Conservation (phyloP, 2,797 vertebrate genomes). For the Parauchenoglanis punctatus region DNA sequence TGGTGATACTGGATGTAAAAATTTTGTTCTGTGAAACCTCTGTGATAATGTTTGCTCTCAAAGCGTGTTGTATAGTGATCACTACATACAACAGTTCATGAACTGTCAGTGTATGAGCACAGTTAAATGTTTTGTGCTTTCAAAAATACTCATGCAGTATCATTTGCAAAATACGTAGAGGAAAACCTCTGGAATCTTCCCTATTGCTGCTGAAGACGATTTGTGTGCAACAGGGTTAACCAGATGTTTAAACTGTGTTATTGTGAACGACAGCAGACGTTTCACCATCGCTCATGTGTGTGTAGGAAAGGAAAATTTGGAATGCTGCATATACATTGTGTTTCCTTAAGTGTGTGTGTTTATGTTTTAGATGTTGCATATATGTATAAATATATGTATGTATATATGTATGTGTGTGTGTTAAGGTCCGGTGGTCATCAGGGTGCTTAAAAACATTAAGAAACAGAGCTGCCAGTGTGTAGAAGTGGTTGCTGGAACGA, state of each 20-base stretch:
- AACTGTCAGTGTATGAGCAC: not conserved
- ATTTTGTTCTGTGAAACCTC: not conserved
- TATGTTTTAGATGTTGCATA: not conserved
- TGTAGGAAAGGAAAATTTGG: not conserved
- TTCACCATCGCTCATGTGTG: not conserved
- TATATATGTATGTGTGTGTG: not conserved
- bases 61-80: not conserved
- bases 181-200: conserved; percentile 34
- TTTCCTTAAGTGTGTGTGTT: conserved; percentile 37
- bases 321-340: not conserved
- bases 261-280: conserved; percentile 14
- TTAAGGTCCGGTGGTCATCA: conserved; percentile 10
- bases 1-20: not conserved
- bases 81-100: not conserved
- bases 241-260: conserved; percentile 40
- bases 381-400: not conserved
- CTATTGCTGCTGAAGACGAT: not conserved
- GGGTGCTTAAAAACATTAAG: conserved; percentile 10
- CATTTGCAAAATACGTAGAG: conserved; percentile 12
- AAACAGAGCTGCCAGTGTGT: conserved; percentile 10
- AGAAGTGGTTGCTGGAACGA: not conserved
- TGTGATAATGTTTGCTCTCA: not conserved
- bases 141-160: not conserved
- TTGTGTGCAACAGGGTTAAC: conserved; percentile 32
- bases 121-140: not conserved